phyloP scores from a whole-genome alignment of 2,888 invertebrate species.

The Eulithis testata region DNA sequence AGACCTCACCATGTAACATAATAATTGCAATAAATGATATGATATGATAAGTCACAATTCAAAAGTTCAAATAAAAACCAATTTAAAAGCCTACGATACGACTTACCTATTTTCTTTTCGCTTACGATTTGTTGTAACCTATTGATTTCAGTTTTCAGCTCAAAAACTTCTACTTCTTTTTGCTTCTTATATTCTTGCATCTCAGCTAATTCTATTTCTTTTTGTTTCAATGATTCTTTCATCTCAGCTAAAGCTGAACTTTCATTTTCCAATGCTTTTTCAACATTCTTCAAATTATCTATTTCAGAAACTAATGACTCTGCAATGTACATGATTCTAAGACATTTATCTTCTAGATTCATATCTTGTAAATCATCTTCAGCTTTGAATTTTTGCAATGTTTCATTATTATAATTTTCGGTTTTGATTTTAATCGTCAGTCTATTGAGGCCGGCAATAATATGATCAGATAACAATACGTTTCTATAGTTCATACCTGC shows the following conservation, averaged over 20 bases:
- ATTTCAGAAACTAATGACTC: conserved; percentile 51
- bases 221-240: conserved; percentile 49
- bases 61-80: too few species aligned
- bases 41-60: too few species aligned
- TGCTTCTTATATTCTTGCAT: too few species aligned
- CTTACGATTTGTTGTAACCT: conserved; percentile 48
- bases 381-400: conserved; percentile 42
- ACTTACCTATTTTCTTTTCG: conserved; percentile 57
- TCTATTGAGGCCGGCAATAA: conserved; percentile 49
- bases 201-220: conserved; percentile 46
- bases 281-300: conserved; percentile 46
- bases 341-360: conserved; percentile 43
- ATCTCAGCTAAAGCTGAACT: conserved; percentile 43
- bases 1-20: too few species aligned
- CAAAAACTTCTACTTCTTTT: conserved; percentile 38
- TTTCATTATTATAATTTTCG: conserved; percentile 28
- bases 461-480: conserved; percentile 36
- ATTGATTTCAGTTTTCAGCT: conserved; percentile 51
- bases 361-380: conserved; percentile 26
- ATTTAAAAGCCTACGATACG: not conserved
- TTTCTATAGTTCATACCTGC: conserved; percentile 48
- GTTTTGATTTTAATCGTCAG: conserved; percentile 47
- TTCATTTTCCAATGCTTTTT: conserved; percentile 49
- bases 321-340: conserved; percentile 50
- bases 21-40: too few species aligned